Evolutionary conservation across 2,888 invertebrate genomes (phyloP), one percentile per base, ranked within the genome.

Genomic region (Macrophya alboannulata): DNA sequence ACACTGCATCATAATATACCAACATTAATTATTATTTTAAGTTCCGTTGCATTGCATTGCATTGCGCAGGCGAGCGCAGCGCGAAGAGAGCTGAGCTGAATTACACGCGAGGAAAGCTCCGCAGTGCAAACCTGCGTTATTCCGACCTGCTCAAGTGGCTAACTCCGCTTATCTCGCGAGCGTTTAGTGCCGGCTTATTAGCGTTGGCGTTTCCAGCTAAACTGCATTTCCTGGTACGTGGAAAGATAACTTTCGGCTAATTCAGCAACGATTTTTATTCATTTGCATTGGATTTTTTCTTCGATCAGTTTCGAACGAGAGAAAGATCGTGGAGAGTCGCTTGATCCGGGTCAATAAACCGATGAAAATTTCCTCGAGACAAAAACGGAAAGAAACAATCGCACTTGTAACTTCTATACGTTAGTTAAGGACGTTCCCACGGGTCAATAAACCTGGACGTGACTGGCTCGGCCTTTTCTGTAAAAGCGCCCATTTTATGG

Each of bases 141-240:
- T 65, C 10, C 65, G 1, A 5, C 1, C 55, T 5, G 5, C n/a
- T 55, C 17, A 17, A 55, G 55, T 55, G n/a, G 15, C 55, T 55
- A 17, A 15, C 1, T 43, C 3, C 43, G 17, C 72, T 72, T 72
- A 72, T 72, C 72, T 72, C 40, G 17, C 15, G 9, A 45, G n/a
- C 72, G 72, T 72, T 72, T 72, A 72, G 72, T 72, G 43, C 72
- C 71, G 72, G 43, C 21, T 72, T 72, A 12, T 45, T 72, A 72
- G n/a, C 72, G 21, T 12, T 45, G 45, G 10, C 40, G 21, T 72
- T 43, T 45, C 10, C 8, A 21, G 45, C 10, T 72, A 12, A 45
- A 72, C n/a, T 1, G 0, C 17, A 72, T 65, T 65, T 37, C 31
- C 65, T 65, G 31, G 3, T 21, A 21, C 21, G 59, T 59, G 10